phyloP scores from a whole-genome alignment of 1,140 invertebrate species.

The Lepidurus arcticus region DNA sequence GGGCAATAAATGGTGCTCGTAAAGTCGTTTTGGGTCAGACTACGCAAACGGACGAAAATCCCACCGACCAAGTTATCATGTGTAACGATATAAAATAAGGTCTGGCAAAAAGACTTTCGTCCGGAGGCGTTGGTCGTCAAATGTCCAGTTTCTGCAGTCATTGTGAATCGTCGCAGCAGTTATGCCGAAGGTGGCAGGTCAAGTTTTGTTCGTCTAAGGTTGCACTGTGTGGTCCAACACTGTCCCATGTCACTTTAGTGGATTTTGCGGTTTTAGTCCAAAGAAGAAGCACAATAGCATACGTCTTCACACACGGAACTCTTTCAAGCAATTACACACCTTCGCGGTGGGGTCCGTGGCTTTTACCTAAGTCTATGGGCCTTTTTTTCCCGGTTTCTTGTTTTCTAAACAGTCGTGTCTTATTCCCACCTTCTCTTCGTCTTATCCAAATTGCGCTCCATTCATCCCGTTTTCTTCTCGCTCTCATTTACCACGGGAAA shows the following conservation, averaged over 20 bases:
- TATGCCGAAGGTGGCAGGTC: too few relatives aligned
- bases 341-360: neutral
- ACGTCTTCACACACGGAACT: conserved; percentile 14
- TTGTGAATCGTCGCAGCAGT: too few relatives aligned
- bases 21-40: neutral
- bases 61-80: neutral
- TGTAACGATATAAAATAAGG: neutral
- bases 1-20: neutral
- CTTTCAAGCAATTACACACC: conserved; percentile 18
- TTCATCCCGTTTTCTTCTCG: neutral
- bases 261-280: neutral
- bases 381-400: neutral
- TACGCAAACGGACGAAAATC: conserved; percentile 18
- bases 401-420: conserved; percentile 12
- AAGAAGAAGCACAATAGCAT: neutral
- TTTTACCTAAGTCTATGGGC: neutral
- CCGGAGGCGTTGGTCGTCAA: conserved; percentile 16
- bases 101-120: conserved; percentile 9
- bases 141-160: neutral
- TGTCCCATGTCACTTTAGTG: neutral
- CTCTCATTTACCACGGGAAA: conserved; percentile 9
- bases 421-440: neutral
- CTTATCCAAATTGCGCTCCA: neutral
- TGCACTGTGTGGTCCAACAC: neutral
- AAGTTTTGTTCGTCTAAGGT: neutral